Evolutionary conservation across 2,888 invertebrate species (phyloP), one percentile per base, ranked within the genome.

Genomic region (Melitaea athalia): DNA sequence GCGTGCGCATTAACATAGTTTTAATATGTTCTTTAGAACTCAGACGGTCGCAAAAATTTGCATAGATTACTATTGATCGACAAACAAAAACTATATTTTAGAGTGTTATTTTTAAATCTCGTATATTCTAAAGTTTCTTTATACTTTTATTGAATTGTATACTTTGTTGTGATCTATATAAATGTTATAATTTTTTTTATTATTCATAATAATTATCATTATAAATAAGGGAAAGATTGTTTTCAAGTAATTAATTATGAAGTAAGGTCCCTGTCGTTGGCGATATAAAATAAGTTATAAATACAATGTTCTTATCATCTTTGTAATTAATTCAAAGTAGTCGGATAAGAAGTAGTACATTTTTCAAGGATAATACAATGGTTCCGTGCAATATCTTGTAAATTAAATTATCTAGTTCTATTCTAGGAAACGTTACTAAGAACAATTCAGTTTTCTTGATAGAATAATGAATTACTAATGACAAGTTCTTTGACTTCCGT

Each of bases 1-100:
- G 64, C 64, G 11, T 31, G 61, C 70, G 67, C 66, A n/a, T 5
- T 15, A 57, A 57, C 57, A 55, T 24, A 14, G 7, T 7, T 50
- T n/a, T n/a, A n/a, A 50, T 15, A 50, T 53, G 12, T 42, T 31
- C 12, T 47, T n/a, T n/a, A 33, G 6, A 14, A 57, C n/a, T 57
- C 38, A 12, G 57, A 38, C 12, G 5, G 17, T 52, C 17, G n/a
- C 31, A 5, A 55, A 55, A 8, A 33, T 33, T 33, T 33, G 33
- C 33, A 55, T 55, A 5, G 14, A 33, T 6, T 53, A 12, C 3
- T 12, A 24, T 53, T 24, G 14, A 5, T 31, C 10, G 12, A 53
- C 5, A 12, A 31, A 6, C 11, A 45, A 45, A n/a, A 45, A 0
- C 11, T 45, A 11, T 14, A 45, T 14, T 45, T 45, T 45, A 14